Percentiles rank a stretch among this genome's conserved stretches.
These are phyloP conservation scores for Proales similis DNA, from an alignment of 1,140 invertebrate species.

Conservation along the genomic window DNA sequence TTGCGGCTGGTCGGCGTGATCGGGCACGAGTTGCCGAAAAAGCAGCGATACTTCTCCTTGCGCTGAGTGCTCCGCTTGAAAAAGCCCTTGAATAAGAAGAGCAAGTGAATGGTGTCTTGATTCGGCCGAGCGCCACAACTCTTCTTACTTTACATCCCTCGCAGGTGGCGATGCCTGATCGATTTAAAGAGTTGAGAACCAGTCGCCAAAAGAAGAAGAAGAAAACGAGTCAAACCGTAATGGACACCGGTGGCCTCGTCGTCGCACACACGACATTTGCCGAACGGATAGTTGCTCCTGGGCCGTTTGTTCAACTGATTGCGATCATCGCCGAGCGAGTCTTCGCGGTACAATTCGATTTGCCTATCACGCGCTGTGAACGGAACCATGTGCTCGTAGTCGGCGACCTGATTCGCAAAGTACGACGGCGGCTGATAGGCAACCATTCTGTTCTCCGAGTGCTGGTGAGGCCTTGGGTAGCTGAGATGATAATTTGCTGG, in stretches of 20 bases:
- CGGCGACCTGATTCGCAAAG: too few relatives aligned
- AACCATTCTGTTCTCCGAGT: too few relatives aligned
- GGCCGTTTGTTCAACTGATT: not conserved
- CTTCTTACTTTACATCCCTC: slow-evolving; percentile 55
- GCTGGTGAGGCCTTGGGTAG: too few relatives aligned
- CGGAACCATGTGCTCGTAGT: too few relatives aligned
- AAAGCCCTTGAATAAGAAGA: slow-evolving; percentile 18
- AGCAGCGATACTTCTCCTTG: slow-evolving; percentile 42
- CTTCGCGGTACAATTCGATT: too few relatives aligned
- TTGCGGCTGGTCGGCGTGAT: slow-evolving; percentile 47
- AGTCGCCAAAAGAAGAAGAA: not conserved
- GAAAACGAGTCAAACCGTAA: slow-evolving; percentile 48
- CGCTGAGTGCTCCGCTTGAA: slow-evolving; percentile 27
- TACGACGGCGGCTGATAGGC: too few relatives aligned
- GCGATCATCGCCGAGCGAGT: too few relatives aligned
- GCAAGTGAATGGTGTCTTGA: too few relatives aligned
- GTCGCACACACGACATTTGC: slow-evolving; percentile 54
- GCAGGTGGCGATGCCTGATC: slow-evolving; percentile 49
- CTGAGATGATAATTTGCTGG: too few relatives aligned
- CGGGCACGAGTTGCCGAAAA: slow-evolving; percentile 46
- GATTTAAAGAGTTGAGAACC: too few relatives aligned
- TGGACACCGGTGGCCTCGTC: slow-evolving; percentile 56
- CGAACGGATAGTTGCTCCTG: slow-evolving; percentile 10
- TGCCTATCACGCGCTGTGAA: too few relatives aligned
- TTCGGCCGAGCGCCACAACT: too few relatives aligned